Evolutionary conservation across 2,797 vertebrate species (phyloP).

Genomic region (Dendrocincla tyrannina): DNA sequence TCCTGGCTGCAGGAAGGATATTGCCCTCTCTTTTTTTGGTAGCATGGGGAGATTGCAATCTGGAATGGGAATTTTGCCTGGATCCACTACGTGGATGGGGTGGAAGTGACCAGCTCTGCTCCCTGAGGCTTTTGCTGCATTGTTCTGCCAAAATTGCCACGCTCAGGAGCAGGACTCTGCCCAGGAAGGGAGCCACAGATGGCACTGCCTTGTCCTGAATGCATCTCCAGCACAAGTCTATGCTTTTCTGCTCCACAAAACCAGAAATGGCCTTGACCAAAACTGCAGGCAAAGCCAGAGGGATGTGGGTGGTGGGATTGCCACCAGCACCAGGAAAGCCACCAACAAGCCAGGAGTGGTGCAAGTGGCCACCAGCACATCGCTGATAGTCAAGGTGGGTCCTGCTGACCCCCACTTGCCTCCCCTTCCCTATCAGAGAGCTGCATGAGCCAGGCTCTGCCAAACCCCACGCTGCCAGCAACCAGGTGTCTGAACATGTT

Average conservation of each 20-base stretch:
- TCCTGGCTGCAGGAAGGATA: background rate
- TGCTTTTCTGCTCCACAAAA: background rate
- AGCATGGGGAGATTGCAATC: background rate
- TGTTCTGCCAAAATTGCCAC: background rate
- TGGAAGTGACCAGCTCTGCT: background rate
- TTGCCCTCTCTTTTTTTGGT: background rate
- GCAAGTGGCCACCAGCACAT: background rate
- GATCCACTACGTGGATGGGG: background rate
- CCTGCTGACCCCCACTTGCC: background rate
- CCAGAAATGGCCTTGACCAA: background rate
- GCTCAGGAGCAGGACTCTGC: background rate
- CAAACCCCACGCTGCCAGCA: constrained; percentile 35
- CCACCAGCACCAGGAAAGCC: background rate
- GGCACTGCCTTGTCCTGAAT: background rate
- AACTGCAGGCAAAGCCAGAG: background rate
- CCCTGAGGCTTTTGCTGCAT: background rate
- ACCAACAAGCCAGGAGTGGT: background rate
- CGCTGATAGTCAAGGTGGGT: background rate
- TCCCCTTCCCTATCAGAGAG: background rate
- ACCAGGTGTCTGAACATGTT: constrained; percentile 46
- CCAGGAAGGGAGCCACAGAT: background rate
- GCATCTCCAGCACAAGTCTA: background rate
- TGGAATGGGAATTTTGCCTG: background rate
- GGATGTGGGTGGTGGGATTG: background rate
- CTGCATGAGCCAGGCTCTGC: background rate